These are phyloP conservation scores for Prunella fulvescens DNA, from an alignment of 2,113 vertebrate genomes.

Conservation along the genomic window DNA sequence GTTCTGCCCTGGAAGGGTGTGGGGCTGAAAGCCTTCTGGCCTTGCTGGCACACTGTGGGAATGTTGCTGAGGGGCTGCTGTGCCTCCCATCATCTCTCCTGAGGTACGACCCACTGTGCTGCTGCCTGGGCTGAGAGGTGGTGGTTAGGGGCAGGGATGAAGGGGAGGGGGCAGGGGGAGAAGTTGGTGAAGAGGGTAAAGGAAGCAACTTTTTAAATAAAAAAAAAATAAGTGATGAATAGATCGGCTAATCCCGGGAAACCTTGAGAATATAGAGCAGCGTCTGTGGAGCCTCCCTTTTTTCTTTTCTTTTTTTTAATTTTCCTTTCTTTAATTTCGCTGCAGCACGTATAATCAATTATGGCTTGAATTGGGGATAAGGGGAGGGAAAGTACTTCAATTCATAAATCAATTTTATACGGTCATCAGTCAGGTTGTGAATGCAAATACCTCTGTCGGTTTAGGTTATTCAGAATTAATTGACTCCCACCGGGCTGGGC, in stretches of 20 bases:
- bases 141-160: not conserved
- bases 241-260: conserved; percentile 71
- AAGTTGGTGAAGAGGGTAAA: not conserved
- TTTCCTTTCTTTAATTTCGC: conserved; percentile 82
- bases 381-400: conserved; percentile 86
- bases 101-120: not conserved
- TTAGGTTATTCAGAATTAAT: conserved; percentile 85
- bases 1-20: not conserved
- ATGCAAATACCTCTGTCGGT: conserved; percentile 87
- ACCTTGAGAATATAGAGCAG: conserved; percentile 67
- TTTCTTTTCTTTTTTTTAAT: conserved; percentile 74
- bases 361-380: conserved; percentile 84
- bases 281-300: conserved; percentile 66
- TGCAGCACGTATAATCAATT: conserved; percentile 98
- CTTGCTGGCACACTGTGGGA: not conserved
- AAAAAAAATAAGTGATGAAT: conserved; percentile 73
- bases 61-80: not conserved
- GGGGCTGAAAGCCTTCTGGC: not conserved
- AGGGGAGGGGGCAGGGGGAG: not conserved
- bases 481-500: conserved; percentile 78
- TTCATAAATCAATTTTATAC: conserved; percentile 99
- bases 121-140: not conserved
- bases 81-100: not conserved
- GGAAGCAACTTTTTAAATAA: conserved; percentile 75
- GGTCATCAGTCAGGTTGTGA: conserved; percentile 98